A percentile compares a stretch with the other conserved stretches of the same genome.
Conservation (phyloP, 2,888 invertebrate species). For the Mechanitis messenoides region DNA sequence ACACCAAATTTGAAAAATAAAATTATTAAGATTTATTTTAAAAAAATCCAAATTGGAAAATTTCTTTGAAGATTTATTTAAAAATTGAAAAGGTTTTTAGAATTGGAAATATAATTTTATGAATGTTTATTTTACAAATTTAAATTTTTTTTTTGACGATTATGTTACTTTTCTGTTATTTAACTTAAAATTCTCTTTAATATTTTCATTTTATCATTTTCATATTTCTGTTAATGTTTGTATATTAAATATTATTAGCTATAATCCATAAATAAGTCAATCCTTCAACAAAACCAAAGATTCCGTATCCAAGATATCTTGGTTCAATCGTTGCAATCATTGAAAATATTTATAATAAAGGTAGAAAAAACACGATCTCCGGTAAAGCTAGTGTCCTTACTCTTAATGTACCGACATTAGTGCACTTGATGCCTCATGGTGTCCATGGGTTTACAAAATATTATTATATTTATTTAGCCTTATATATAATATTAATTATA, state of each 20-base stretch:
- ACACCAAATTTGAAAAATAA: background rate
- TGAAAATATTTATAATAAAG: slow-evolving; percentile 61
- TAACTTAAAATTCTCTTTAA: too few species aligned
- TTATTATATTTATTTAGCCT: background rate
- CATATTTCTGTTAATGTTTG: too few species aligned
- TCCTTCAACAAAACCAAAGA: background rate
- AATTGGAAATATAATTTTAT: too few species aligned
- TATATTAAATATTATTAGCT: too few species aligned
- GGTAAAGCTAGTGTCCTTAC: slow-evolving; percentile 66
- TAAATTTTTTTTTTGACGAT: background rate
- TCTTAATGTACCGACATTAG: slow-evolving; percentile 62
- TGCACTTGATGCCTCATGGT: slow-evolving; percentile 42
- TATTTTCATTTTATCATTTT: too few species aligned
- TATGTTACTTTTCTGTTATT: background rate
- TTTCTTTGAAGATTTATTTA: too few species aligned
- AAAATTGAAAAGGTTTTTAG: too few species aligned
- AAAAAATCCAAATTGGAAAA: too few species aligned
- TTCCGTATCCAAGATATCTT: slow-evolving; percentile 37
- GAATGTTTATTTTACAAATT: background rate
- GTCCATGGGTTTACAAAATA: slow-evolving; percentile 33
- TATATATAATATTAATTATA: too few species aligned
- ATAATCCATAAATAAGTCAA: background rate
- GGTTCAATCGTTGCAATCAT: slow-evolving; percentile 41
- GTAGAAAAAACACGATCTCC: slow-evolving; percentile 65
- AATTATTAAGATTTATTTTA: too few species aligned